These are phyloP conservation scores for Enteromius treurensis DNA, from an alignment of 2,797 vertebrate species.

Conservation along the genomic window DNA sequence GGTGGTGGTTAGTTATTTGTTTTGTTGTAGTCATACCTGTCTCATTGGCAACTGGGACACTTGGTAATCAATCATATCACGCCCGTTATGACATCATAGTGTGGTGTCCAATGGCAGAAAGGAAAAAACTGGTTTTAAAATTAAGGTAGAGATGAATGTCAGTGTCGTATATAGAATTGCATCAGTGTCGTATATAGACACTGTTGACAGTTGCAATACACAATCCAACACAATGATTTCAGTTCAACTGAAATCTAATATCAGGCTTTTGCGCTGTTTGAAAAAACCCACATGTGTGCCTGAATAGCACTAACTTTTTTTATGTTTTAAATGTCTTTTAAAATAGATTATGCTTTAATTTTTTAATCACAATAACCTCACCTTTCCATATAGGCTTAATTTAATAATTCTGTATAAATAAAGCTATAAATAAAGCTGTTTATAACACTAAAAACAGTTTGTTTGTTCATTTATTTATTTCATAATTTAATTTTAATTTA, in stretches of 20 bases:
- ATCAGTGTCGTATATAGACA: too few relatives aligned
- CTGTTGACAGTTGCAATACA: constrained; percentile 8
- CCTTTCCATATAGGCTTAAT: too few relatives aligned
- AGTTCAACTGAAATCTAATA: neutral
- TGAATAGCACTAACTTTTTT: neutral
- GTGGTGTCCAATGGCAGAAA: neutral
- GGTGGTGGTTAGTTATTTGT: constrained; percentile 1
- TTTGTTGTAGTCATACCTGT: neutral
- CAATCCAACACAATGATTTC: neutral
- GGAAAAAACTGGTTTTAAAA: constrained; percentile 29
- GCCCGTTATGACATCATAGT: constrained; percentile 9
- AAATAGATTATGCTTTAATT: too few relatives aligned
- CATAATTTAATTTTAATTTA: too few relatives aligned
- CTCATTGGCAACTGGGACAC: neutral
- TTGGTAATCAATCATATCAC: constrained; percentile 27
- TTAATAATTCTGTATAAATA: too few relatives aligned
- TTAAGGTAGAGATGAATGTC: neutral
- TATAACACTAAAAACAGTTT: too few relatives aligned
- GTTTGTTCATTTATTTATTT: too few relatives aligned
- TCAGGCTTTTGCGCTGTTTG: neutral
- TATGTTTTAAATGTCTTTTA: neutral
- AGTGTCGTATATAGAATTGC: neutral
- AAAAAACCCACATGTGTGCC: neutral
- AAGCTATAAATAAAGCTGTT: too few relatives aligned
- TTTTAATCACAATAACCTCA: too few relatives aligned